Evolutionary conservation across 2,797 vertebrate genomes (phyloP).

Genomic region (Crocidura indochinensis): DNA sequence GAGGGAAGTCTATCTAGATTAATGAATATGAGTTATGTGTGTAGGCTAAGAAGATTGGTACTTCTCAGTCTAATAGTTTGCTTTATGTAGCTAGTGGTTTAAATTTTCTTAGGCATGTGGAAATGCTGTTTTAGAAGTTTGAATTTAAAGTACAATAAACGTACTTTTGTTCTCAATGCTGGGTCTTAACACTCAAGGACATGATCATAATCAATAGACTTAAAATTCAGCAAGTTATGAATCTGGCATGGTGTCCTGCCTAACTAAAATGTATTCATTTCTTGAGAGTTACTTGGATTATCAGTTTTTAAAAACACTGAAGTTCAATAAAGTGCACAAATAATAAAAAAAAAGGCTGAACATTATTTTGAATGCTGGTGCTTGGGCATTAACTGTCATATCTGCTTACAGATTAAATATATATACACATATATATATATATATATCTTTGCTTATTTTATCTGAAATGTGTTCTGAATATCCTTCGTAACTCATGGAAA

Average conservation of each 20-base stretch:
- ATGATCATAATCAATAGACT: conserved; percentile 44
- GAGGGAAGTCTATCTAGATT: conserved; percentile 61
- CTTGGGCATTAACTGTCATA: conserved; percentile 75
- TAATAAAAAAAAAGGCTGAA: conserved; percentile 71
- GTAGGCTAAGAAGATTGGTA: conserved; percentile 38
- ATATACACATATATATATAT: not conserved
- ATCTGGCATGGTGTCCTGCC: conserved; percentile 49
- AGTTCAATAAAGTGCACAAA: conserved; percentile 69
- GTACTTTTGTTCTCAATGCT: conserved; percentile 64
- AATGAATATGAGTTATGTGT: conserved; percentile 6
- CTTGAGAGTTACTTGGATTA: conserved; percentile 44
- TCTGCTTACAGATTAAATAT: conserved; percentile 67
- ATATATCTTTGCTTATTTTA: conserved; percentile 64
- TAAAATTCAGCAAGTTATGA: conserved; percentile 67
- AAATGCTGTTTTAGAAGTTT: conserved; percentile 56
- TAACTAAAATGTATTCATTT: conserved; percentile 54
- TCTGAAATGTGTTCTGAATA: conserved; percentile 56
- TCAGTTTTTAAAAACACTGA: conserved; percentile 67
- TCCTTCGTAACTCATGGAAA: conserved; percentile 56
- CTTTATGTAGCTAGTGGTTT: conserved; percentile 60
- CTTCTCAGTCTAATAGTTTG: conserved; percentile 55
- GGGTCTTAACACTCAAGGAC: conserved; percentile 59
- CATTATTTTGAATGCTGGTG: conserved; percentile 76
- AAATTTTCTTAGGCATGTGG: conserved; percentile 43
- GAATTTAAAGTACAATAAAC: conserved; percentile 41